Percentiles rank a stretch among this genome's conserved stretches.
Evolutionary conservation across 2,113 vertebrate species (phyloP).

Genomic region (Forbesichthys papilliferus): DNA sequence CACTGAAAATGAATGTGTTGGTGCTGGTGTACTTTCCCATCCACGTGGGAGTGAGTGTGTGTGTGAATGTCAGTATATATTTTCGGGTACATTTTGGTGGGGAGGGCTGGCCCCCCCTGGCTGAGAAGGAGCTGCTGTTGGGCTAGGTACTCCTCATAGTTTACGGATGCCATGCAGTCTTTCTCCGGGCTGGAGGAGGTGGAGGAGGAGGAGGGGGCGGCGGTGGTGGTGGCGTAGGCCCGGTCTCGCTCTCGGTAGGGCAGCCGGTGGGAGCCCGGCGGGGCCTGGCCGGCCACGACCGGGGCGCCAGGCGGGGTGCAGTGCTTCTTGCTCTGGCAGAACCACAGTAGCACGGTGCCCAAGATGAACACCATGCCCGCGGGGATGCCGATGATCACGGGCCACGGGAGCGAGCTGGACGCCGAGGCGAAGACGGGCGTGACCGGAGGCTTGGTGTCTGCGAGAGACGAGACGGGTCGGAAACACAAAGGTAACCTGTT

Average conservation of each 20-base stretch:
- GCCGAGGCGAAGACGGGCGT: conserved; percentile 78
- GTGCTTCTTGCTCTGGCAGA: conserved; percentile 93
- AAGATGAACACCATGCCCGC: conserved; percentile 94
- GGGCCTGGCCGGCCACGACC: conserved; percentile 50
- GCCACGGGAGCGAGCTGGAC: conserved; percentile 88
- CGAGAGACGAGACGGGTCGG: conserved; percentile 6
- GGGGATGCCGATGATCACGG: conserved; percentile 94
- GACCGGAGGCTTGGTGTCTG: conserved; percentile 90
- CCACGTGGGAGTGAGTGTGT: conserved; percentile 89
- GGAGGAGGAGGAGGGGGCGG: conserved; percentile 54
- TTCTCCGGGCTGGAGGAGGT: conserved; percentile 78
- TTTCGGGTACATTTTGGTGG: conserved; percentile 92
- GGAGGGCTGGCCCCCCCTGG: conserved; percentile 72
- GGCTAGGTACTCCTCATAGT: conserved; percentile 89
- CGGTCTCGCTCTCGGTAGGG: conserved; percentile 65
- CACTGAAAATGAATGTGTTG: conserved; percentile 96
- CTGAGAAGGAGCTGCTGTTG: conserved; percentile 73
- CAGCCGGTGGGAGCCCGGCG: conserved; percentile 70
- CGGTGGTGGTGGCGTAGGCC: conserved; percentile 37
- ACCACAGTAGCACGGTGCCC: conserved; percentile 91
- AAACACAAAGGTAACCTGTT: neutral
- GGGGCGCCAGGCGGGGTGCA: conserved; percentile 74
- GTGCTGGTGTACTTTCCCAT: conserved; percentile 93
- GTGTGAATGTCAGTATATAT: conserved; percentile 94
- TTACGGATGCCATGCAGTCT: conserved; percentile 83